Percentiles rank a stretch among this genome's conserved stretches.
Evolutionary conservation across 2,797 vertebrate species (phyloP).

Genomic region (Pogoniulus pusillus): DNA sequence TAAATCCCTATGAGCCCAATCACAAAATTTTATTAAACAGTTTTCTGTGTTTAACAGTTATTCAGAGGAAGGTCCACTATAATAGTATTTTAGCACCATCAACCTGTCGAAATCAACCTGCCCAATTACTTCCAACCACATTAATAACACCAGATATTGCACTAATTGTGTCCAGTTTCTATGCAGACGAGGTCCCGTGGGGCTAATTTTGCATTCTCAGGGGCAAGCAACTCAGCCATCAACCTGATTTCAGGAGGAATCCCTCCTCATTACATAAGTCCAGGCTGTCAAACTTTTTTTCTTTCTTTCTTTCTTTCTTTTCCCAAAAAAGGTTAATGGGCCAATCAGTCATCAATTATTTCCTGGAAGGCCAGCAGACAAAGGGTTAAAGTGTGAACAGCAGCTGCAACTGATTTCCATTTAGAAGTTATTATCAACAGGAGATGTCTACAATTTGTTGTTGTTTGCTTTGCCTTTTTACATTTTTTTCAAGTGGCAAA

Average conservation of each 20-base stretch:
- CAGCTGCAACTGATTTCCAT: conserved; percentile 65
- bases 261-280: conserved; percentile 77
- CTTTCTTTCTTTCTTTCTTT: neutral
- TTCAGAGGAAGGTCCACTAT: conserved; percentile 72
- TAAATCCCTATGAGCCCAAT: conserved; percentile 67
- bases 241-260: conserved; percentile 71
- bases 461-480: neutral
- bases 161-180: conserved; percentile 82
- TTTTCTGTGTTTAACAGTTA: conserved; percentile 72
- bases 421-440: conserved; percentile 76
- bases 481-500: neutral
- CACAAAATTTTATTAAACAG: conserved; percentile 71
- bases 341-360: conserved; percentile 87
- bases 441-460: conserved; percentile 40
- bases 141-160: conserved; percentile 78
- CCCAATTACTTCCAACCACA: conserved; percentile 80
- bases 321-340: conserved; percentile 83
- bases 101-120: conserved; percentile 82
- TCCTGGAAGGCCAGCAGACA: conserved; percentile 59
- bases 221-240: conserved; percentile 71
- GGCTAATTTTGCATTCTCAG: conserved; percentile 76
- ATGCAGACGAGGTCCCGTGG: conserved; percentile 77
- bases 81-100: conserved; percentile 81
- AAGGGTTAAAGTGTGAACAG: conserved; percentile 72
- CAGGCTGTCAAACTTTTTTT: conserved; percentile 75